Conservation (phyloP, 2,797 vertebrate genomes). For the Phrynocephalus forsythii region DNA sequence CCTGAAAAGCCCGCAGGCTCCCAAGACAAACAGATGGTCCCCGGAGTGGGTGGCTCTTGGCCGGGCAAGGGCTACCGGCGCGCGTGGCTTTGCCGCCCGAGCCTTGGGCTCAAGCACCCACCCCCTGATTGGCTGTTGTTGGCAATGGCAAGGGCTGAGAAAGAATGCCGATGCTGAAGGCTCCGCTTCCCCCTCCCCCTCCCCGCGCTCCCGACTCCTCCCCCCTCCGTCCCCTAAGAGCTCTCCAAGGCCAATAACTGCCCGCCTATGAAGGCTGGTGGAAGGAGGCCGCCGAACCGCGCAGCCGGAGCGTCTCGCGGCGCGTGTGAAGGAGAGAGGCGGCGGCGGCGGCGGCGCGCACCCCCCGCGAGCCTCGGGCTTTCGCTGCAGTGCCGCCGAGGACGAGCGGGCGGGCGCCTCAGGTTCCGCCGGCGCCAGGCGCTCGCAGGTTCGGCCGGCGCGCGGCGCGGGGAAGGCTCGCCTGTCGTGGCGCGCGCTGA, state of each 20-base stretch:
- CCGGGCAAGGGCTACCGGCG: neutral
- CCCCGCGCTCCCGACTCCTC: constrained; percentile 42
- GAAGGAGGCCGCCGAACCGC: constrained; percentile 32
- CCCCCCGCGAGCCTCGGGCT: constrained; percentile 53
- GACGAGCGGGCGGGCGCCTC: constrained; percentile 63
- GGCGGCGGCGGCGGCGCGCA: neutral
- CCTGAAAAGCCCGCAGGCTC: neutral
- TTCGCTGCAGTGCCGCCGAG: constrained; percentile 67
- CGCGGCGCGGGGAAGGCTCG: constrained; percentile 54
- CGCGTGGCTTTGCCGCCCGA: neutral
- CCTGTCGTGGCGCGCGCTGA: neutral
- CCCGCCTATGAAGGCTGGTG: constrained; percentile 50
- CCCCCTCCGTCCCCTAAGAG: neutral
- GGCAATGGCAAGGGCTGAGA: constrained; percentile 68
- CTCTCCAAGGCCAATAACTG: constrained; percentile 64
- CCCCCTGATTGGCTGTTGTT: constrained; percentile 81
- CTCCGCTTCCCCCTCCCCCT: constrained; percentile 63
- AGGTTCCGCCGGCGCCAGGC: constrained; percentile 67
- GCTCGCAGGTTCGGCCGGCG: constrained; percentile 67
- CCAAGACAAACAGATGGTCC: neutral
- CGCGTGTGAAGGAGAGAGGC: neutral
- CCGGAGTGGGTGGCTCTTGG: neutral
- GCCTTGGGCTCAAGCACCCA: constrained; percentile 47
- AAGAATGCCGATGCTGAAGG: constrained; percentile 79
- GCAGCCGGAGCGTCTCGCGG: constrained; percentile 55